phyloP scores from a whole-genome alignment of 2,797 vertebrate species.

The Helostoma temminkii region DNA sequence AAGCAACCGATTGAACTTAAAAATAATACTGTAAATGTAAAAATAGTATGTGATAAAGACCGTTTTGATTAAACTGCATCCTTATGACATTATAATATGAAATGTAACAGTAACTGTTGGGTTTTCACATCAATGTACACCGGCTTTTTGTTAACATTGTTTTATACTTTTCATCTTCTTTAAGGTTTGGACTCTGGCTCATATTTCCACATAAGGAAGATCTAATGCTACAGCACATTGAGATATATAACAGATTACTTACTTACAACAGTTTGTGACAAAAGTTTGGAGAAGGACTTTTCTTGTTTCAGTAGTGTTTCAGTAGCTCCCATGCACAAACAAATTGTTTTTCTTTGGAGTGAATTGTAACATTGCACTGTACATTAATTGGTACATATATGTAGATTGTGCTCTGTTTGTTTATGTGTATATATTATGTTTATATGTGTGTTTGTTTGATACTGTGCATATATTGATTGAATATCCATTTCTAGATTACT shows the following conservation, averaged over 20 bases:
- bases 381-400: neutral
- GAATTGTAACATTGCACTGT: neutral
- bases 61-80: conserved; percentile 41
- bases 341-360: neutral
- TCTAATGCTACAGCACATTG: neutral
- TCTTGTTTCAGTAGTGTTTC: neutral
- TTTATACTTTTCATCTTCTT: conserved; percentile 11
- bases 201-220: neutral
- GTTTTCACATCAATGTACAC: conserved; percentile 18
- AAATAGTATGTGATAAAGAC: conserved; percentile 30
- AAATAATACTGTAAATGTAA: conserved; percentile 51
- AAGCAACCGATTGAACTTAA: conserved; percentile 71
- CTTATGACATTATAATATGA: conserved; percentile 23
- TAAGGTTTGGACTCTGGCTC: neutral
- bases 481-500: conserved; percentile 4
- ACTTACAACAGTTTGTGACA: neutral
- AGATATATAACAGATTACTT: neutral
- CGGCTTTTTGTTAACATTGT: neutral
- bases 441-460: neutral
- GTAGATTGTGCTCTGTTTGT: neutral
- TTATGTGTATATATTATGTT: conserved; percentile 7
- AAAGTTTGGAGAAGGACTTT: neutral
- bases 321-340: neutral
- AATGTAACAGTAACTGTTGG: conserved; percentile 31
- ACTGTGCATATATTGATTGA: conserved; percentile 3